Conservation (phyloP, 2,113 vertebrate species). For the Neotragus moschatus region DNA sequence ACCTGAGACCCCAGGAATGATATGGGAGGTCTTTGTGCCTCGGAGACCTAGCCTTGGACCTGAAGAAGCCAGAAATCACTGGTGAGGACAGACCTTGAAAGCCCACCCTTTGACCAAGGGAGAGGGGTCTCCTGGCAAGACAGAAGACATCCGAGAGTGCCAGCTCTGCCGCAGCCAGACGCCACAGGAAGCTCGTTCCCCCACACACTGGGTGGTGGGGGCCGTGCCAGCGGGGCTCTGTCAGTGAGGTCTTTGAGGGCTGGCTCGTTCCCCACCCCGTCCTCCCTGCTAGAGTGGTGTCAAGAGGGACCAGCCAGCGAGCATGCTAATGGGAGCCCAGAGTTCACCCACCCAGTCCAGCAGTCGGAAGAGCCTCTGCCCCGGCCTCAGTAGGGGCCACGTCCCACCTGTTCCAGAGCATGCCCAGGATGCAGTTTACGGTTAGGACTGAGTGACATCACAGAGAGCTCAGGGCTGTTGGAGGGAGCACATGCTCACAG, state of each 20-base stretch:
- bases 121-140: fast-evolving
- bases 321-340: neutral
- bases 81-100: fast-evolving
- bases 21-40: neutral
- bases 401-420: too few relatives aligned
- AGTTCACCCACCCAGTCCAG: neutral
- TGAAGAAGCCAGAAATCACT: neutral
- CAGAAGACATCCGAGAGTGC: fast-evolving
- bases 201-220: neutral
- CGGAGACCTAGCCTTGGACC: neutral
- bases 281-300: neutral
- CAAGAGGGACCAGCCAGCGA: neutral
- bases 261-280: neutral
- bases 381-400: neutral
- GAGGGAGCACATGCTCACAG: too few relatives aligned
- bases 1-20: neutral
- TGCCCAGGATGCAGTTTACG: too few relatives aligned
- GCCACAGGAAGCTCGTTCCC: fast-evolving
- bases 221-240: fast-evolving
- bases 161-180: neutral
- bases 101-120: neutral
- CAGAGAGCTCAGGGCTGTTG: fast-evolving
- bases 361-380: neutral
- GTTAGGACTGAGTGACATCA: fast-evolving
- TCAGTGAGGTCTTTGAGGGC: neutral